Conservation (phyloP, 2,113 vertebrate species). For the Conger conger region DNA sequence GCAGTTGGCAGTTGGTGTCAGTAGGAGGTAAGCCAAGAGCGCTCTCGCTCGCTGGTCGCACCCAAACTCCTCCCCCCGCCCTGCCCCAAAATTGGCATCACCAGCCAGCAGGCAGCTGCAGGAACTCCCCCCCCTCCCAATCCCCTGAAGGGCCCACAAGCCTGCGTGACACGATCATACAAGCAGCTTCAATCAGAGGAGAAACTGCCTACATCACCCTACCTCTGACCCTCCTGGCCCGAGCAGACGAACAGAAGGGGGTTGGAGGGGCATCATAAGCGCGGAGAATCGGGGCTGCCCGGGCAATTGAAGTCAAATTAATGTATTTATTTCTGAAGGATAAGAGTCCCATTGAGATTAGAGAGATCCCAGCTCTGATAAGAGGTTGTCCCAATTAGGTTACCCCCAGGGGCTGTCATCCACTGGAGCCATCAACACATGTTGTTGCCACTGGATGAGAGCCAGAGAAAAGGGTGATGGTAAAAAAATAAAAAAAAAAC, state of each 20-base stretch:
- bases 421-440: slow-evolving; percentile 38
- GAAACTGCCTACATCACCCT: slow-evolving; percentile 44
- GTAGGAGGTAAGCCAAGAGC: not conserved
- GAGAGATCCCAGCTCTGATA: slow-evolving; percentile 51
- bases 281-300: slow-evolving; percentile 28
- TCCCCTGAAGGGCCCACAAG: not conserved
- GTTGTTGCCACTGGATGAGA: not conserved
- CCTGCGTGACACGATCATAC: not conserved
- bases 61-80: slow-evolving; percentile 6
- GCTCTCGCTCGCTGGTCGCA: not conserved
- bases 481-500: not conserved
- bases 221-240: slow-evolving; percentile 36
- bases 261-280: slow-evolving; percentile 11
- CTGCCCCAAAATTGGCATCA: slow-evolving; percentile 22
- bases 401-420: slow-evolving; percentile 25
- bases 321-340: slow-evolving; percentile 51
- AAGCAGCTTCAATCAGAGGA: slow-evolving; percentile 7
- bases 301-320: slow-evolving; percentile 45
- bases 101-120: slow-evolving; percentile 13
- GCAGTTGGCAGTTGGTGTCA: not conserved
- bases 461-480: not conserved
- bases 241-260: slow-evolving; percentile 24
- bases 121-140: not conserved
- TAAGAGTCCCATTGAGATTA: slow-evolving; percentile 50
- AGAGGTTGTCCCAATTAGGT: slow-evolving; percentile 46